Conservation (phyloP, 2,888 invertebrate species). For the Piscicola geometra region DNA sequence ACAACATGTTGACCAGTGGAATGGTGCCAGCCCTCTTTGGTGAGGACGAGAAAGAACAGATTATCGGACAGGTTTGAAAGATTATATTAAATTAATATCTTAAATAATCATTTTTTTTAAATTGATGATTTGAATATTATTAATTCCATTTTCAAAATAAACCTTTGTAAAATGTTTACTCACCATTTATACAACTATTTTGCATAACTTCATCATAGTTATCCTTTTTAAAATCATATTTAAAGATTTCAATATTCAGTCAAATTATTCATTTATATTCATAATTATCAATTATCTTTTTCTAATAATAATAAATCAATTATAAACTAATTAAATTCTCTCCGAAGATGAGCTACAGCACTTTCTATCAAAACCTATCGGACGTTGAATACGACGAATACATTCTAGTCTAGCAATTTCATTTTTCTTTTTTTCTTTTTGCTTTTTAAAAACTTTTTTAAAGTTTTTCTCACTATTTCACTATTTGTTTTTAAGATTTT, state of each 20-base stretch:
- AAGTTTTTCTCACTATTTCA: neutral
- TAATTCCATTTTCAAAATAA: too few relatives aligned
- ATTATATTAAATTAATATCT: too few relatives aligned
- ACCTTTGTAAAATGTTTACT: too few relatives aligned
- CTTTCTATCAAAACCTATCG: conserved; percentile 42
- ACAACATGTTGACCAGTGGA: conserved; percentile 84
- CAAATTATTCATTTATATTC: neutral
- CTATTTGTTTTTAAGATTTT: too few relatives aligned
- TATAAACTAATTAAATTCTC: too few relatives aligned
- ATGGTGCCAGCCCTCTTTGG: conserved; percentile 79
- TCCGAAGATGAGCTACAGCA: conserved; percentile 42
- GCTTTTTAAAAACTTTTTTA: neutral
- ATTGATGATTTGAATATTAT: too few relatives aligned
- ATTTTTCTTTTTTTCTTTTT: conserved; percentile 17
- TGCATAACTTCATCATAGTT: too few relatives aligned
- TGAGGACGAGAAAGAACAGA: conserved; percentile 81
- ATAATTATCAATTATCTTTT: too few relatives aligned
- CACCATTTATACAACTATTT: too few relatives aligned
- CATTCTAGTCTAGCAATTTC: conserved; percentile 35
- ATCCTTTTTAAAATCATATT: too few relatives aligned
- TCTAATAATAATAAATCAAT: too few relatives aligned
- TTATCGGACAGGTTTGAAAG: conserved; percentile 66
- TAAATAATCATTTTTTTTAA: too few relatives aligned
- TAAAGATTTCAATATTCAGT: neutral
- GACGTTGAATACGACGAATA: conserved; percentile 43